Percentiles rank a stretch among this genome's conserved stretches.
Evolutionary conservation across 1,140 invertebrate species (phyloP).

Genomic region (Drepana arcuata): DNA sequence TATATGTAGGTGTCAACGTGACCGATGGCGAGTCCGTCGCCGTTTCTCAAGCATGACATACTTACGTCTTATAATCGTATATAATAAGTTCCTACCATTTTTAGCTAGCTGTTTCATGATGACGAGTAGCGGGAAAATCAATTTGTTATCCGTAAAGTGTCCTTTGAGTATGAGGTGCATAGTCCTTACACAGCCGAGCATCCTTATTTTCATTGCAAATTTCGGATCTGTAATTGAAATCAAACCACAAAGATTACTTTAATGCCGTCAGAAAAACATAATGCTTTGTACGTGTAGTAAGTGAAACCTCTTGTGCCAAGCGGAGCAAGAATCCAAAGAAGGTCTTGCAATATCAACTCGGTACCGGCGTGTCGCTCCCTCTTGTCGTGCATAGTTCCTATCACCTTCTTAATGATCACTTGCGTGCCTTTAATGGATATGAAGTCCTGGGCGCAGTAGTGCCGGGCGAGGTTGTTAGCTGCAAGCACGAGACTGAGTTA

Average conservation of each 20-base stretch:
- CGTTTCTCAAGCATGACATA: too few relatives aligned
- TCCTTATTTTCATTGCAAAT: slow-evolving; percentile 75
- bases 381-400: slow-evolving; percentile 25
- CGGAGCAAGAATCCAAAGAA: slow-evolving; percentile 35
- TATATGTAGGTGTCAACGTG: too few relatives aligned
- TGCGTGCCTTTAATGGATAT: slow-evolving; percentile 34
- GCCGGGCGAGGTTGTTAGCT: slow-evolving; percentile 33
- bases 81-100: too few relatives aligned
- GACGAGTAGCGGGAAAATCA: slow-evolving; percentile 74
- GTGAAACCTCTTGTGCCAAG: slow-evolving; percentile 35
- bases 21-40: too few relatives aligned
- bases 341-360: slow-evolving; percentile 28
- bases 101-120: slow-evolving; percentile 77
- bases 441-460: slow-evolving; percentile 24
- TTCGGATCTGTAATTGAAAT: slow-evolving; percentile 73
- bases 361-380: slow-evolving; percentile 22
- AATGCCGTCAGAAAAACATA: too few relatives aligned
- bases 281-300: too few relatives aligned
- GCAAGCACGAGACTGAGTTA: slow-evolving; percentile 17
- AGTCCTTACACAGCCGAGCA: slow-evolving; percentile 74
- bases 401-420: slow-evolving; percentile 23
- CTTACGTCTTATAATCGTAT: too few relatives aligned
- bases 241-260: too few relatives aligned
- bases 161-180: slow-evolving; percentile 75
- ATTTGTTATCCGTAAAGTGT: slow-evolving; percentile 75